Evolutionary conservation across 2,888 invertebrate genomes (phyloP).

Genomic region (Chaetogeoica ovagalla): DNA sequence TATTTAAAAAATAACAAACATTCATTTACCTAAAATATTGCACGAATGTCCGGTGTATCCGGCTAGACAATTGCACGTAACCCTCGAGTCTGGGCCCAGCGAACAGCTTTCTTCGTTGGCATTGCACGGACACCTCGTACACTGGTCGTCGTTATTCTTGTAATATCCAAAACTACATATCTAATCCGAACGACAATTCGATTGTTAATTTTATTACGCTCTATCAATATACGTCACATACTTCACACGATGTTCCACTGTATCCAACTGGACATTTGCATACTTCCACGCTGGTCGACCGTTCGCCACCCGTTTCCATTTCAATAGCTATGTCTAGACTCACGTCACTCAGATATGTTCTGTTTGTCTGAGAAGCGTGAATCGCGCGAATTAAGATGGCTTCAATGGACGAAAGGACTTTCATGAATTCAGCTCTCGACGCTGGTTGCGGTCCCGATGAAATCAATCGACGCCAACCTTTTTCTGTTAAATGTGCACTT

Average conservation of each 20-base stretch:
- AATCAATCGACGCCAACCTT: slow-evolving; percentile 67
- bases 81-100: slow-evolving; percentile 64
- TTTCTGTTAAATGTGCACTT: slow-evolving; percentile 69
- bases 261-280: slow-evolving; percentile 85
- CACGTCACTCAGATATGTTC: slow-evolving; percentile 78
- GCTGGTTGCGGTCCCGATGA: slow-evolving; percentile 64
- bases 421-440: slow-evolving; percentile 81
- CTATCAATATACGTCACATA: slow-evolving; percentile 55
- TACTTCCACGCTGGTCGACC: slow-evolving; percentile 79
- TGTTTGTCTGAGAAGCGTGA: slow-evolving; percentile 67
- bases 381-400: slow-evolving; percentile 83
- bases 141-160: slow-evolving; percentile 68
- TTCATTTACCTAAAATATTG: slow-evolving; percentile 64
- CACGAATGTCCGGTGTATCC: slow-evolving; percentile 74
- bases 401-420: slow-evolving; percentile 79
- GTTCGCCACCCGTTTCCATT: slow-evolving; percentile 64
- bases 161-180: slow-evolving; percentile 73
- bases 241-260: slow-evolving; percentile 81
- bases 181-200: slow-evolving; percentile 55
- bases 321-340: slow-evolving; percentile 81
- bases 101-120: slow-evolving; percentile 71
- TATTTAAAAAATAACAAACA: not conserved
- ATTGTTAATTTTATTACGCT: not conserved
- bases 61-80: slow-evolving; percentile 72
- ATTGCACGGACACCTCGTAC: slow-evolving; percentile 76